Conservation (phyloP, 1,140 invertebrate genomes). For the Zaprionus tsacasi region DNA sequence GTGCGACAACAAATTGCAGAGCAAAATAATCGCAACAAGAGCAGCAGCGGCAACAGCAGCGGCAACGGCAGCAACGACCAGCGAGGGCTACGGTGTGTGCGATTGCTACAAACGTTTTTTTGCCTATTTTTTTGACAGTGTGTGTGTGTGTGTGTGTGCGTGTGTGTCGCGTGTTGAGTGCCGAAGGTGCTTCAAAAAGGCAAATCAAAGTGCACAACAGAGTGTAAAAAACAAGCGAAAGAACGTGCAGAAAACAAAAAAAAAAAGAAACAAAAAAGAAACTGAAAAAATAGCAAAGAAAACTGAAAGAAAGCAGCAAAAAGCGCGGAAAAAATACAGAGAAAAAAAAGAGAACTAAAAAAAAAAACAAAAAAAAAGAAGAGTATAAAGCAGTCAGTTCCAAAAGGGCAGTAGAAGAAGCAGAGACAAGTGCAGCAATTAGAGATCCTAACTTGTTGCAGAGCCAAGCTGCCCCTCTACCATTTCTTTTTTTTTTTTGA, state of each 20-base stretch:
- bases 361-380: conserved; percentile 20
- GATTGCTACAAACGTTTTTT: conserved; percentile 35
- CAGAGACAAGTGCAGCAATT: conserved; percentile 15
- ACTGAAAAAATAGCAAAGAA: conserved; percentile 9
- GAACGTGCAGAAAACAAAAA: conserved; percentile 19
- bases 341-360: background rate
- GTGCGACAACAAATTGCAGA: conserved; percentile 30
- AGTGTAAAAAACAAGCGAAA: background rate
- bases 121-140: conserved; percentile 17
- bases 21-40: conserved; percentile 22
- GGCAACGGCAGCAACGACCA: background rate
- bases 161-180: conserved; percentile 56
- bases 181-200: conserved; percentile 49
- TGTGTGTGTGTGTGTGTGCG: conserved; percentile 15
- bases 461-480: conserved; percentile 1
- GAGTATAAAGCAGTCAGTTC: background rate
- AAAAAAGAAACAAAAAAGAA: conserved; percentile 21
- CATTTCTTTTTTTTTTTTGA: conserved; percentile 7
- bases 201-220: conserved; percentile 48
- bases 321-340: background rate
- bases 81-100: conserved; percentile 12
- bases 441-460: conserved; percentile 36
- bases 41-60: conserved; percentile 10
- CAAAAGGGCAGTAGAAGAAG: background rate
- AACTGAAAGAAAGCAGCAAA: conserved; percentile 14